Evolutionary conservation across 2,797 vertebrate species (phyloP).

Genomic region (Syngnathus acus): DNA sequence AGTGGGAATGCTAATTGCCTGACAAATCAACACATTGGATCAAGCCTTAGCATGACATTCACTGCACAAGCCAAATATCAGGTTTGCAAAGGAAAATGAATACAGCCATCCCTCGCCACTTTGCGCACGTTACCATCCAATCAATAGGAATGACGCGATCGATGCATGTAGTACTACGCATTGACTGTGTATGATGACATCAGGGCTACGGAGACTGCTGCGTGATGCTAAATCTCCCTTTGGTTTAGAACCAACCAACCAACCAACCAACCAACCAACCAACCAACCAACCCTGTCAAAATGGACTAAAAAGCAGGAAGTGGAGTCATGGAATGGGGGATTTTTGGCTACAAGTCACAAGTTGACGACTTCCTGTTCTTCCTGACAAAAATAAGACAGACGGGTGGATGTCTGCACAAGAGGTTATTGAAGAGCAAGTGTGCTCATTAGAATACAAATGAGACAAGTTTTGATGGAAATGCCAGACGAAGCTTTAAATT

Average conservation of each 20-base stretch:
- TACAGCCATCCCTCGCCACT: too few relatives aligned
- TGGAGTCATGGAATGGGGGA: constrained; percentile 13
- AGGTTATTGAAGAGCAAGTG: constrained; percentile 62
- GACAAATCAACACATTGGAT: constrained; percentile 4
- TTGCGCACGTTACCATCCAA: too few relatives aligned
- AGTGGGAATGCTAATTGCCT: constrained; percentile 58
- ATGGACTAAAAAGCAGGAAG: not conserved
- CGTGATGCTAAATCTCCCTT: too few relatives aligned
- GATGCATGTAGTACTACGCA: not conserved
- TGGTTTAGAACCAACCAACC: too few relatives aligned
- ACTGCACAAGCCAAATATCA: too few relatives aligned
- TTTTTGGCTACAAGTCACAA: constrained; percentile 27
- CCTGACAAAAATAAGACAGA: constrained; percentile 41
- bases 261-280: too few relatives aligned
- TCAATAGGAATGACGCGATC: too few relatives aligned
- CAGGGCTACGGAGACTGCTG: too few relatives aligned
- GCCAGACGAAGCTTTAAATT: constrained; percentile 79
- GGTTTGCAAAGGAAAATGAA: too few relatives aligned
- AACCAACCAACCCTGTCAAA: not conserved
- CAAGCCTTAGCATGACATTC: too few relatives aligned
- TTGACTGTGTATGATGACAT: not conserved
- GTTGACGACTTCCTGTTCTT: constrained; percentile 30
- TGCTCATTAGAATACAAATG: constrained; percentile 71
- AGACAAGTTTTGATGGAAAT: constrained; percentile 64
- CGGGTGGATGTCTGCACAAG: constrained; percentile 64